Conservation (phyloP, 2,888 invertebrate genomes). For the Prionchulus punctatus region DNA sequence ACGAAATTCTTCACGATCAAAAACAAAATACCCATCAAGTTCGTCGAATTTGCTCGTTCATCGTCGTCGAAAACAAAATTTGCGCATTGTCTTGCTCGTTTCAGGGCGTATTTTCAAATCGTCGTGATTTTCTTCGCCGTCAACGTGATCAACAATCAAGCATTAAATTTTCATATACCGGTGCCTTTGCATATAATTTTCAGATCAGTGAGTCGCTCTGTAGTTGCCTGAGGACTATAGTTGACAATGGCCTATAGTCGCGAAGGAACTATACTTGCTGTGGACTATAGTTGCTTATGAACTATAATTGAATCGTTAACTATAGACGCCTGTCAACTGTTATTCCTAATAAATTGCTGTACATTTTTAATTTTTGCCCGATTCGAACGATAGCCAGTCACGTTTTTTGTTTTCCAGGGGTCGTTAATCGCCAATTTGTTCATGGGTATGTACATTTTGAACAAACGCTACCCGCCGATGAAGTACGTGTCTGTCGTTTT, state of each 20-base stretch:
- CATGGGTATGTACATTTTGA: conserved; percentile 73
- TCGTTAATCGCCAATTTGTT: conserved; percentile 91
- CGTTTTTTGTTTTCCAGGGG: conserved; percentile 47
- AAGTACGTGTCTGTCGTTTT: conserved; percentile 80
- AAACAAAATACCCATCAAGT: conserved; percentile 47
- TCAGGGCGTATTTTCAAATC: conserved; percentile 56
- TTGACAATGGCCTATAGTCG: no score
- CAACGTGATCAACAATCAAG: conserved; percentile 75
- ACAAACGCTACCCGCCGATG: conserved; percentile 49
- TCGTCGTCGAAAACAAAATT: no score
- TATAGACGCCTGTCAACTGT: no score
- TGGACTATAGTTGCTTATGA: no score
- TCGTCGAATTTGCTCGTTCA: neutral
- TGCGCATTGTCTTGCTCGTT: conserved; percentile 15
- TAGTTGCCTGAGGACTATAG: conserved; percentile 9
- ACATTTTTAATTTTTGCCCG: no score
- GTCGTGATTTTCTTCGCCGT: conserved; percentile 77
- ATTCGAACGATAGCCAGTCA: no score
- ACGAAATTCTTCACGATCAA: conserved; percentile 60
- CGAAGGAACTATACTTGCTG: no score
- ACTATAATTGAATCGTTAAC: neutral
- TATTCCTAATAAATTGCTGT: no score
- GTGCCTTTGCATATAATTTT: conserved; percentile 98
- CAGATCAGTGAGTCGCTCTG: conserved; percentile 55
- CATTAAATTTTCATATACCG: conserved; percentile 84